Percentiles rank a stretch among this genome's conserved stretches.
Evolutionary conservation across 2,113 vertebrate species (phyloP).

Genomic region (Sander vitreus): DNA sequence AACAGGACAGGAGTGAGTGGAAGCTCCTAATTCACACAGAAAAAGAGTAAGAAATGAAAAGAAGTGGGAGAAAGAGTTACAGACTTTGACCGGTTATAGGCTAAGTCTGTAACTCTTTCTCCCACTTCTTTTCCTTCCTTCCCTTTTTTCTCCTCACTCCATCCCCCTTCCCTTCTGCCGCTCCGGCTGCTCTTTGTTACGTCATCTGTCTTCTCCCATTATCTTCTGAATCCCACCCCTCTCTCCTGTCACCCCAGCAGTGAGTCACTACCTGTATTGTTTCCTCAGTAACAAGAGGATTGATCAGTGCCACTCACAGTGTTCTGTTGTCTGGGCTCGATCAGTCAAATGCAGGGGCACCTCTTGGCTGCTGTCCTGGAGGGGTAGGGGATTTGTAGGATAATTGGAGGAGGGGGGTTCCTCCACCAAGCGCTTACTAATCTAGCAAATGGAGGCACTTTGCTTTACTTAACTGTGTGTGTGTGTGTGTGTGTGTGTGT

Average conservation of each 20-base stretch:
- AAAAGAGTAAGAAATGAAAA: constrained; percentile 25
- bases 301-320: constrained; percentile 78
- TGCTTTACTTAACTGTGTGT: constrained; percentile 51
- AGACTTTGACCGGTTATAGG: too few relatives aligned
- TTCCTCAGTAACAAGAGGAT: constrained; percentile 77
- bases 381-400: constrained; percentile 58
- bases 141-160: constrained; percentile 21
- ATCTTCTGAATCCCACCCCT: constrained; percentile 59
- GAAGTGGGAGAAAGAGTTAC: too few relatives aligned
- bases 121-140: constrained; percentile 39
- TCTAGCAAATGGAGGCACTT: constrained; percentile 73
- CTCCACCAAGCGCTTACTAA: constrained; percentile 56
- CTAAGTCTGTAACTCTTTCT: constrained; percentile 67
- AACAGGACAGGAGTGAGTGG: background rate
- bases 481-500: background rate
- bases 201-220: constrained; percentile 83
- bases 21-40: constrained; percentile 29
- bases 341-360: constrained; percentile 67
- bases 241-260: constrained; percentile 65
- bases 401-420: constrained; percentile 50
- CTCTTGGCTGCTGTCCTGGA: constrained; percentile 56
- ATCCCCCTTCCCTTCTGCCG: constrained; percentile 62
- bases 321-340: constrained; percentile 73
- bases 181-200: constrained; percentile 81
- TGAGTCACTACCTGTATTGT: constrained; percentile 87